phyloP scores from a whole-genome alignment of 2,797 vertebrate species.

The Danio choprae region DNA sequence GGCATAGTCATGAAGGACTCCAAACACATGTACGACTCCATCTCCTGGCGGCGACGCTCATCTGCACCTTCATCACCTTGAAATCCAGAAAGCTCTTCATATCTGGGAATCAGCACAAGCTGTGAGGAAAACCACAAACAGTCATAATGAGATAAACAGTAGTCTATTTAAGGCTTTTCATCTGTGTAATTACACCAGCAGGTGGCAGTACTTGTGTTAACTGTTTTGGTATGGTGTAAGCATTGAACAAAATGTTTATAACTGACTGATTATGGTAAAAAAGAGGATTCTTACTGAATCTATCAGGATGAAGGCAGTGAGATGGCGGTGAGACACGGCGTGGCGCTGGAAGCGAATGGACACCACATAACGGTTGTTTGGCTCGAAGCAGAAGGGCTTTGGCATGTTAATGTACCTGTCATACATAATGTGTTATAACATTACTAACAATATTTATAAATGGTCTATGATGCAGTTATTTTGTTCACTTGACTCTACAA shows the following conservation, averaged over 20 bases:
- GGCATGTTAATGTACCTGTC: slow-evolving; percentile 83
- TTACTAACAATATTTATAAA: neutral
- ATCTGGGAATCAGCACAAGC: slow-evolving; percentile 84
- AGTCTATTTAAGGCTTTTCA: neutral
- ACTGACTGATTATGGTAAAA: slow-evolving; percentile 1
- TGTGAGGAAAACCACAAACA: slow-evolving; percentile 54
- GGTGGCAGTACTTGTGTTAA: neutral
- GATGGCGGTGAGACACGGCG: slow-evolving; percentile 76
- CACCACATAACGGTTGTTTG: slow-evolving; percentile 80
- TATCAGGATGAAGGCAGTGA: slow-evolving; percentile 82
- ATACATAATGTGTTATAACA: neutral
- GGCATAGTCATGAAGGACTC: slow-evolving; percentile 83
- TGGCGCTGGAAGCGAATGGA: slow-evolving; percentile 83
- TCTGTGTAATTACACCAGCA: slow-evolving; percentile 11
- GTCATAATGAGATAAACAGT: neutral
- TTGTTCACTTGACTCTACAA: neutral
- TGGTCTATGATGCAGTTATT: neutral
- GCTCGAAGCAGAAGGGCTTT: slow-evolving; percentile 89
- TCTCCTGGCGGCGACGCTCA: slow-evolving; percentile 74
- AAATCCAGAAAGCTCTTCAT: slow-evolving; percentile 84
- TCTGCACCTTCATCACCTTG: slow-evolving; percentile 69
- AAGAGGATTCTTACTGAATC: slow-evolving; percentile 81
- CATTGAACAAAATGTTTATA: neutral
- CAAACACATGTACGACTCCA: slow-evolving; percentile 84
- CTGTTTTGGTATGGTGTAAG: neutral